These are phyloP conservation scores for Phaonia tiefii DNA, from an alignment of 2,888 invertebrate species.

Conservation along the genomic window DNA sequence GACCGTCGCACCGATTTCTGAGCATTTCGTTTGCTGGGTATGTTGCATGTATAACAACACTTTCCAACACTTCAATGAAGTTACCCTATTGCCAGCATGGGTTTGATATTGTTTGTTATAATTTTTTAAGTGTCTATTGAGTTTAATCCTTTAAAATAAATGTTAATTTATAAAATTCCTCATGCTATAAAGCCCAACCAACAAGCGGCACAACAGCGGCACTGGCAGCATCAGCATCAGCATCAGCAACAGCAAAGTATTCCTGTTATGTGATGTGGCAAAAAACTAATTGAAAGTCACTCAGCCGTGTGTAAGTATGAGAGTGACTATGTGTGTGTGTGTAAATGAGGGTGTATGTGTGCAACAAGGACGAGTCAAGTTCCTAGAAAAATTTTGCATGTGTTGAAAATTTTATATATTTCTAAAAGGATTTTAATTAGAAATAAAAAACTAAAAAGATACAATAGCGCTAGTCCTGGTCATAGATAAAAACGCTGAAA, in stretches of 20 bases:
- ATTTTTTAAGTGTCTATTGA: constrained; percentile 46
- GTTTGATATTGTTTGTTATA: constrained; percentile 11
- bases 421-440: constrained; percentile 66
- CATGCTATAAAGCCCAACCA: constrained; percentile 42
- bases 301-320: constrained; percentile 70
- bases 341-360: neutral
- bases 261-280: constrained; percentile 57
- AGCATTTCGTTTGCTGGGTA: too few species aligned
- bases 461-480: neutral
- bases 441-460: constrained; percentile 23
- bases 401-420: constrained; percentile 47
- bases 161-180: constrained; percentile 66
- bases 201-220: neutral
- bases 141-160: constrained; percentile 60
- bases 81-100: neutral
- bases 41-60: too few species aligned
- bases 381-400: constrained; percentile 12
- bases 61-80: neutral
- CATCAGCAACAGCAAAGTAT: constrained; percentile 14
- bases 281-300: constrained; percentile 79
- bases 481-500: constrained; percentile 10
- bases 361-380: constrained; percentile 13
- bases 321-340: neutral
- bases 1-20: too few species aligned
- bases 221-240: neutral